phyloP scores from a whole-genome alignment of 2,888 invertebrate genomes.

The Hemaris fuciformis region DNA sequence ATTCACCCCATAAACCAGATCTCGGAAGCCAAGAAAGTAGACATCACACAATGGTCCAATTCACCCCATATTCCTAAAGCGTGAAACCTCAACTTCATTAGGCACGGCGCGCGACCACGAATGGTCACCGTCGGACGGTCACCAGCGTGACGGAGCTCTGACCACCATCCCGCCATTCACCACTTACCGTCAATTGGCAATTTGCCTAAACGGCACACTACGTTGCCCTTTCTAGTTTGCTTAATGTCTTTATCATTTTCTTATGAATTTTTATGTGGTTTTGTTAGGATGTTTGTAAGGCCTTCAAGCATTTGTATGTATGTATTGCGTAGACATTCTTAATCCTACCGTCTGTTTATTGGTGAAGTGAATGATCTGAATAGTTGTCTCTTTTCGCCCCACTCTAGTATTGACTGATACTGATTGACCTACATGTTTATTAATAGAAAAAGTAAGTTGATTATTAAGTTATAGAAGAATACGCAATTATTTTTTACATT shows the following conservation, averaged over 20 bases:
- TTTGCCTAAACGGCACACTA: conserved; percentile 16
- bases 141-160: conserved; percentile 3
- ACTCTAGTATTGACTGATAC: too few relatives aligned
- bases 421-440: too few relatives aligned
- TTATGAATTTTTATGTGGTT: too few relatives aligned
- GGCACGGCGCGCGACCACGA: neutral
- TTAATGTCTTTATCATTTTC: neutral
- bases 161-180: neutral
- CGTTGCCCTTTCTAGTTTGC: conserved; percentile 6
- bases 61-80: neutral
- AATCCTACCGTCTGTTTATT: too few relatives aligned
- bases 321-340: too few relatives aligned
- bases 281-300: neutral
- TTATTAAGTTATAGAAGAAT: too few relatives aligned
- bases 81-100: conserved; percentile 1
- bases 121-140: neutral
- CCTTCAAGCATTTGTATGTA: too few relatives aligned
- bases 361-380: too few relatives aligned
- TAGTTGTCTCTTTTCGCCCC: too few relatives aligned
- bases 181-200: conserved; percentile 10
- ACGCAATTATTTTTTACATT: too few relatives aligned
- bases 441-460: too few relatives aligned
- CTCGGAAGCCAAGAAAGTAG: neutral
- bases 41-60: neutral
- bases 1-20: too few relatives aligned